Percentiles rank a stretch among this genome's conserved stretches.
Evolutionary conservation across 2,888 invertebrate species (phyloP).

Genomic region (Spilarctia lutea): DNA sequence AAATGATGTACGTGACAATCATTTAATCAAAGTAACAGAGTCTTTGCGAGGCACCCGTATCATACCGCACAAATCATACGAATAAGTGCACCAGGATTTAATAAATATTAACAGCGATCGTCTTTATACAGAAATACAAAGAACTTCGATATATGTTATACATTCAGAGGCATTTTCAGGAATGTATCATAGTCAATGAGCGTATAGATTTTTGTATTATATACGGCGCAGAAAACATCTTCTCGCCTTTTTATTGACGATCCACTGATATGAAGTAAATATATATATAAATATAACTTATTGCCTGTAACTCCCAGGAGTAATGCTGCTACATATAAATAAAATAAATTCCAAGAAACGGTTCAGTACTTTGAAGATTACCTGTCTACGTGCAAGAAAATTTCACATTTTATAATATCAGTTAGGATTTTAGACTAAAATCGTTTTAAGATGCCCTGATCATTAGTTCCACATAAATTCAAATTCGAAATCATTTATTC

Average conservation of each 20-base stretch:
- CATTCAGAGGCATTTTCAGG: neutral
- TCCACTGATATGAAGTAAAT: too few species aligned
- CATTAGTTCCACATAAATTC: too few species aligned
- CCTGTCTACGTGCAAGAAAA: too few species aligned
- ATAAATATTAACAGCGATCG: conserved; percentile 27
- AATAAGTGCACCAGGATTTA: conserved; percentile 39
- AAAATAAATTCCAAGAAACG: too few species aligned
- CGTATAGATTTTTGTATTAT: neutral
- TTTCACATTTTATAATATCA: too few species aligned
- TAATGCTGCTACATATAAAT: too few species aligned
- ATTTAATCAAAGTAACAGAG: conserved; percentile 14
- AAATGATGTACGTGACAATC: conserved; percentile 21
- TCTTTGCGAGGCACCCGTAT: conserved; percentile 21
- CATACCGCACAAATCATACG: conserved; percentile 40
- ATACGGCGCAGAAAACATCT: neutral
- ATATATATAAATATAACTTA: neutral
- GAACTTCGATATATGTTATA: neutral
- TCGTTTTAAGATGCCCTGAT: too few species aligned
- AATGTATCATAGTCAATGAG: neutral
- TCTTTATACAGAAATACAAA: conserved; percentile 2
- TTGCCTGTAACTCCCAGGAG: neutral
- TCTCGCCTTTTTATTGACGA: neutral
- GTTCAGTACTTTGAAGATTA: too few species aligned
- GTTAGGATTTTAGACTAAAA: too few species aligned
- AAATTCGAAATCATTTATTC: too few species aligned